Conservation (phyloP, 1,140 invertebrate species). For the Drosophila nebulosa region DNA sequence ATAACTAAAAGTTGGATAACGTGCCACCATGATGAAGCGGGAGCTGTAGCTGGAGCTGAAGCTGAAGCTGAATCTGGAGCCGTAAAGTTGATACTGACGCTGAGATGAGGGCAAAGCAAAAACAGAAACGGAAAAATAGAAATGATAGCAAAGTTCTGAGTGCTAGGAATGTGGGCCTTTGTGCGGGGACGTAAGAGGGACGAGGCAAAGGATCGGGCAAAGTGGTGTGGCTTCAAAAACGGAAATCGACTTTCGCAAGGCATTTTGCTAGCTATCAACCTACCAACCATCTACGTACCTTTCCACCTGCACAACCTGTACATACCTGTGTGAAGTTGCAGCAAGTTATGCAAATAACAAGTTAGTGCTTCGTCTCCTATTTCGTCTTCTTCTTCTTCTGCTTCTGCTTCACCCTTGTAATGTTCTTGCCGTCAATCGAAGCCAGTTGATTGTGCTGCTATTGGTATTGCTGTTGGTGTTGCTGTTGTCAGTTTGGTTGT, state of each 20-base stretch:
- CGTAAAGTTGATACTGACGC: constrained; percentile 65
- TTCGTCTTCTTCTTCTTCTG: constrained; percentile 1
- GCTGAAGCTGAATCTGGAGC: constrained; percentile 4
- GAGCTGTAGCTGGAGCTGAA: not conserved
- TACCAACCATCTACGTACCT: not conserved
- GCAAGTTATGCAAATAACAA: constrained; percentile 72
- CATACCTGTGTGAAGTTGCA: constrained; percentile 49
- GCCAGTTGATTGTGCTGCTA: not conserved
- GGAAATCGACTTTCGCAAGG: constrained; percentile 74
- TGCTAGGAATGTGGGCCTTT: not conserved
- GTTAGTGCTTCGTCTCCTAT: constrained; percentile 20
- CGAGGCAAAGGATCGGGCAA: not conserved
- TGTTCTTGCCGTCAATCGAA: constrained; percentile 54
- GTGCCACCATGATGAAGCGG: constrained; percentile 66
- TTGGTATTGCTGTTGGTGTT: not conserved
- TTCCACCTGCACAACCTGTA: constrained; percentile 9
- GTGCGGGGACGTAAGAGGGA: too few species aligned
- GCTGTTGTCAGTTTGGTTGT: constrained; percentile 16
- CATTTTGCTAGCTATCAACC: constrained; percentile 58
- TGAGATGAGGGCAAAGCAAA: constrained; percentile 21
- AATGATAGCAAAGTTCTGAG: constrained; percentile 61
- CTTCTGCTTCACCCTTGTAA: constrained; percentile 7
- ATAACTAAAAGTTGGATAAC: constrained; percentile 78
- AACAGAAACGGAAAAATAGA: constrained; percentile 69
- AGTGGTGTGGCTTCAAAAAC: constrained; percentile 26